These are phyloP conservation scores for Dexiosoma caninum DNA, from an alignment of 2,888 invertebrate genomes.

Conservation along the genomic window DNA sequence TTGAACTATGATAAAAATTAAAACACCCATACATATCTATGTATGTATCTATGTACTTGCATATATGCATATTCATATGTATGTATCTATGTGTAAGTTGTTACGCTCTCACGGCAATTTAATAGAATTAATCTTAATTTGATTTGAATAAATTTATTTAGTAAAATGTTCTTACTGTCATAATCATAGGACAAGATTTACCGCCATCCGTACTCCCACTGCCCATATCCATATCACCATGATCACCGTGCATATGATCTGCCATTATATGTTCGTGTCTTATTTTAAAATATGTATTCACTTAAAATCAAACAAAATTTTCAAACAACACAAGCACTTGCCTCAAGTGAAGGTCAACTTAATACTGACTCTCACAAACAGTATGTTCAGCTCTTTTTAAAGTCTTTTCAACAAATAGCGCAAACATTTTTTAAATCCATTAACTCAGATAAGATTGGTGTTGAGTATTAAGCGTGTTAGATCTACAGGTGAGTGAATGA, in stretches of 20 bases:
- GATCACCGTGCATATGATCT: conserved; percentile 67
- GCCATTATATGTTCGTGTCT: conserved; percentile 62
- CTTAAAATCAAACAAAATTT: conserved; percentile 27
- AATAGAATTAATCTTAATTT: conserved; percentile 32
- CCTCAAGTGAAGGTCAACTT: conserved; percentile 51
- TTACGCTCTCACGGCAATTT: conserved; percentile 29
- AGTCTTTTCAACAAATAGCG: conserved; percentile 33
- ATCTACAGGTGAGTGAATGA: neutral
- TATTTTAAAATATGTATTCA: conserved; percentile 1
- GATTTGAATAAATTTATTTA: conserved; percentile 24
- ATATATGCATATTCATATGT: neutral
- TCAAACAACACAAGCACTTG: conserved; percentile 16
- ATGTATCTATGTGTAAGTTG: neutral
- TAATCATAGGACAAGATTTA: conserved; percentile 74
- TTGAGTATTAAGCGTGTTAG: conserved; percentile 6
- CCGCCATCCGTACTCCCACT: conserved; percentile 1
- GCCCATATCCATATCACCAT: conserved; percentile 50
- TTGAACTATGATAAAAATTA: conserved; percentile 14
- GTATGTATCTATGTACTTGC: neutral
- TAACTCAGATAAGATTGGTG: conserved; percentile 42
- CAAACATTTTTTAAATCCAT: conserved; percentile 28
- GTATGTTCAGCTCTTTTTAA: conserved; percentile 50
- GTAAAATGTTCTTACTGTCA: conserved; percentile 72
- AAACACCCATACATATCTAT: neutral
- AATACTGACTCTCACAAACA: conserved; percentile 52